These are phyloP conservation scores for Malurus cyaneus DNA, from an alignment of 2,113 vertebrate genomes.

Conservation along the genomic window DNA sequence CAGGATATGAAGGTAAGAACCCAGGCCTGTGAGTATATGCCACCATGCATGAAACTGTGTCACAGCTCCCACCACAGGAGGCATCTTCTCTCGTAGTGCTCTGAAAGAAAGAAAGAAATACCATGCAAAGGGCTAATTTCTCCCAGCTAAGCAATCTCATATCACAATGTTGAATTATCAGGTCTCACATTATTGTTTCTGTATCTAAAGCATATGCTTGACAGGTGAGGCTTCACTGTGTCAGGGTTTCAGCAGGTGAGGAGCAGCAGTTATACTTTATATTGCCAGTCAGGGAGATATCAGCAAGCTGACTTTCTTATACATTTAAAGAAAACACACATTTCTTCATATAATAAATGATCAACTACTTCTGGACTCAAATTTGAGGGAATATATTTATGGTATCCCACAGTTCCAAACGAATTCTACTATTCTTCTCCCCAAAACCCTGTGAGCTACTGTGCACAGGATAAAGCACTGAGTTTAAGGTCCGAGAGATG, in stretches of 20 bases:
- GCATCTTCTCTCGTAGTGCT: constrained; percentile 81
- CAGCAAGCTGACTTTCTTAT: background rate
- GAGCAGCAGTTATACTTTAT: background rate
- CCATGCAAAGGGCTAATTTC: background rate
- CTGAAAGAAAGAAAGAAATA: constrained; percentile 64
- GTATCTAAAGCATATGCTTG: background rate
- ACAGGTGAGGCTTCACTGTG: background rate
- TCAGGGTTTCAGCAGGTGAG: background rate
- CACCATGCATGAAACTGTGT: constrained; percentile 99
- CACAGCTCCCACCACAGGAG: constrained; percentile 82
- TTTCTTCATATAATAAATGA: background rate
- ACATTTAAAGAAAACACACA: background rate
- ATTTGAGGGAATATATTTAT: background rate
- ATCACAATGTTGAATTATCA: background rate
- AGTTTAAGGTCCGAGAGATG: background rate
- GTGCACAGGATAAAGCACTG: background rate
- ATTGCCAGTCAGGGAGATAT: background rate
- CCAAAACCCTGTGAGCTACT: background rate
- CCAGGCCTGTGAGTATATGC: constrained; percentile 96
- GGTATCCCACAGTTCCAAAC: background rate
- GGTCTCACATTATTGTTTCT: background rate
- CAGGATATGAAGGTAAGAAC: constrained; percentile 95
- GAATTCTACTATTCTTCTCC: background rate
- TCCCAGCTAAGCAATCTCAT: background rate
- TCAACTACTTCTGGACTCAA: background rate